Base-by-base conservation (phyloP, 2,888 invertebrate genomes). In the Ormyrus thymus region DNA sequence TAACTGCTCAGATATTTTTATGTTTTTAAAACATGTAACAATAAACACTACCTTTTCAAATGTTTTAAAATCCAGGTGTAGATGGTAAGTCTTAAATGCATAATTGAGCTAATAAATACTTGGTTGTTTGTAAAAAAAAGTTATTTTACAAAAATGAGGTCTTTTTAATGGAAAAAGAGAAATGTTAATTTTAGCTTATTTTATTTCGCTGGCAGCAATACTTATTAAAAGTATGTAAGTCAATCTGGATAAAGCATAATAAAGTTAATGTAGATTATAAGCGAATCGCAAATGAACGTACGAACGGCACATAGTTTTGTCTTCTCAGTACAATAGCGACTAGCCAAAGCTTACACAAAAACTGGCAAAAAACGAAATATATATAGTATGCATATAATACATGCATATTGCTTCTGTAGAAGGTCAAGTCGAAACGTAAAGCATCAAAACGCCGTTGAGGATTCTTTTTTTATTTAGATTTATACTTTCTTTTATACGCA, bases 71-170 rank as follows among this genome's bases (percentile, higher is more conserved):
- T 29, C 29, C 29, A 29, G 4, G 29, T 4, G 29, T 29, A 29
- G 29, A 29, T 29, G 29, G 29, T 29, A 29, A 29, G 29, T 29
- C 29, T 29, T 29, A 29, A 55, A 55, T 58, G 48, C 48, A 69
- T 58, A 48, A 53, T 62, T 48, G 6, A 56, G n/a, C 0, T 66
- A 10, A 61, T 58, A 59, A 78, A 70, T 78, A 78, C 43, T 74
- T 78, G 74, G 29, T 78, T 78, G 74, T 74, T 78, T 74, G 74
- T 74, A 53, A 69, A 55, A 53, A 7, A 50, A 55, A 29, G 29
- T 66, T 43, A 29, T 9, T 29, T 11, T 59, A 29, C n/a, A n/a
- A 66, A 66, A 13, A 29, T 59, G 13, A 51, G 45, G 11, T 5
- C 13, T 15, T 10, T 29, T 45, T 45, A 59, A 46, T 64, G 48